phyloP scores from a whole-genome alignment of 2,113 vertebrate species.

The Anser cygnoides region DNA sequence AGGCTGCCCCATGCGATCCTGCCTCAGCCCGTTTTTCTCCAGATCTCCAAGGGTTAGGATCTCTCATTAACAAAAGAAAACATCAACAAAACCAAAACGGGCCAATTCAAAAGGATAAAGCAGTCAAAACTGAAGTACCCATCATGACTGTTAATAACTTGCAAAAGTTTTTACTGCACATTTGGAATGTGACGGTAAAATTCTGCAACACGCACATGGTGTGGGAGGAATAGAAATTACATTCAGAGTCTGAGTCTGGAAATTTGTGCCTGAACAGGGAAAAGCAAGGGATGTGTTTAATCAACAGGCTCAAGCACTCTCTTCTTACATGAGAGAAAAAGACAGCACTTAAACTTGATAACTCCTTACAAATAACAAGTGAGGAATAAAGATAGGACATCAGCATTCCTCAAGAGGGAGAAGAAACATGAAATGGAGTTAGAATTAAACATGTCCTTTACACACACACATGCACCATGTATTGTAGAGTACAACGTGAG shows the following conservation, averaged over 20 bases:
- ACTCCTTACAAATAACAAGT: constrained; percentile 42
- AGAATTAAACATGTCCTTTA: constrained; percentile 2
- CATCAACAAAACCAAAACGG: not conserved
- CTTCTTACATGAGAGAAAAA: constrained; percentile 59
- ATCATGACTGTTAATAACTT: constrained; percentile 35
- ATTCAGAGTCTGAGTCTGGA: constrained; percentile 49
- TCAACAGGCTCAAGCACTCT: constrained; percentile 54
- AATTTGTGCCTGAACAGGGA: constrained; percentile 56
- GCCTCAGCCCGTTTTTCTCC: not conserved
- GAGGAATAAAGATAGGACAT: not conserved
- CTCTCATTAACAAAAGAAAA: not conserved
- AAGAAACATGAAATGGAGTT: constrained; percentile 38
- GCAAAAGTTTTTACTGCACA: constrained; percentile 25
- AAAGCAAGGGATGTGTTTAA: constrained; percentile 65
- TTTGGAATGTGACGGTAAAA: constrained; percentile 43
- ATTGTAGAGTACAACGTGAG: not conserved
- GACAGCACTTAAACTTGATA: constrained; percentile 46
- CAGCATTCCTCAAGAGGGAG: constrained; percentile 16
- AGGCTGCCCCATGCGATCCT: not conserved
- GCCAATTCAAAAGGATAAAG: not conserved
- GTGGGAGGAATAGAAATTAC: constrained; percentile 67
- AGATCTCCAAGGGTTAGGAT: not conserved
- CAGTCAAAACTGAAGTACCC: not conserved
- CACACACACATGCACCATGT: rapidly evolving
- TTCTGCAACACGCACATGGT: constrained; percentile 30